phyloP scores from a whole-genome alignment of 2,113 vertebrate species.

The Hiodon tergisus region DNA sequence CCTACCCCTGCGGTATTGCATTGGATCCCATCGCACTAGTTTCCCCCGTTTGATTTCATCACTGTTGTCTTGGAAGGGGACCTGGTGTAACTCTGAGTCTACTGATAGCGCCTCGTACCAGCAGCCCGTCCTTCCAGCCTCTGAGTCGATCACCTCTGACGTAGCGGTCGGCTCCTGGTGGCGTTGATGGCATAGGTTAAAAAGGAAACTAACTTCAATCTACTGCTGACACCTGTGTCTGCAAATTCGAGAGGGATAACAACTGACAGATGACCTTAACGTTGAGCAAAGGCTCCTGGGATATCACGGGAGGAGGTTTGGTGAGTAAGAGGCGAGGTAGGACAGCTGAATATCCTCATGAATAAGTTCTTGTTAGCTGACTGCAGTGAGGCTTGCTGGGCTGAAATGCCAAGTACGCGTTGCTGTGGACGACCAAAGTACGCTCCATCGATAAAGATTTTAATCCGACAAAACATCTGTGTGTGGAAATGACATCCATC shows the following conservation, averaged over 20 bases:
- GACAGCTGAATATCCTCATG: not conserved
- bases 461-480: too few species aligned
- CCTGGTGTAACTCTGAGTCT: too few species aligned
- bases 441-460: not conserved
- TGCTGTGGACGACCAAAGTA: not conserved
- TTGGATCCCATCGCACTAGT: too few species aligned
- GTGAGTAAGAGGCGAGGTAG: not conserved
- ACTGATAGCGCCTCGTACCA: too few species aligned
- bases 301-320: not conserved
- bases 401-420: too few species aligned
- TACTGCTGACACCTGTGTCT: conserved; percentile 18
- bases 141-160: too few species aligned
- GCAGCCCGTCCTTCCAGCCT: too few species aligned
- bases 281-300: not conserved
- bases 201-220: conserved; percentile 37
- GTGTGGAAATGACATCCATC: not conserved
- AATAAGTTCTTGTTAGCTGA: not conserved
- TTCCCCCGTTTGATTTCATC: too few species aligned
- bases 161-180: too few species aligned
- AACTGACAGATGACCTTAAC: conserved; percentile 8
- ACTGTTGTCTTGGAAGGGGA: too few species aligned
- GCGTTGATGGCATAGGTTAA: conserved; percentile 16
- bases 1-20: too few species aligned
- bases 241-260: not conserved
- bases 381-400: too few species aligned